These are phyloP conservation scores for Gymnoscelis rufifasciata DNA, from an alignment of 2,888 invertebrate species.

Conservation along the genomic window DNA sequence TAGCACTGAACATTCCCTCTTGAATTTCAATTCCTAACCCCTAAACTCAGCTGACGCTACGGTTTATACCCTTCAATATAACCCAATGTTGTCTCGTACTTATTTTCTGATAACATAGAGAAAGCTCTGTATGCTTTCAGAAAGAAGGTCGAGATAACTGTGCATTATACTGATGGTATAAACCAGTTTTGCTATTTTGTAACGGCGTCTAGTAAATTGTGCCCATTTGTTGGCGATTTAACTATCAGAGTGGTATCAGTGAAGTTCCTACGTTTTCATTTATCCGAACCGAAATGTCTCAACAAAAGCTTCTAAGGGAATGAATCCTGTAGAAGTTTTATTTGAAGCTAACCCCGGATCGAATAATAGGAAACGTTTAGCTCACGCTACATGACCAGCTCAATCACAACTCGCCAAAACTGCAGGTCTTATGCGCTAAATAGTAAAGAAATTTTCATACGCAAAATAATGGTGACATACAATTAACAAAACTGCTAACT, in stretches of 20 bases:
- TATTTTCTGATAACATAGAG: background rate
- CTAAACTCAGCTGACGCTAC: constrained; percentile 11
- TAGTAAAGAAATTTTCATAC: background rate
- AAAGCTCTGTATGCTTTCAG: too few relatives aligned
- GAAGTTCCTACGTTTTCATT: background rate
- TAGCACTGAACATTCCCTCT: constrained; percentile 41
- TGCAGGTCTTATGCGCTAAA: background rate
- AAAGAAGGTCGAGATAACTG: background rate
- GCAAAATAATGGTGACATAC: background rate
- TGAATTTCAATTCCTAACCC: constrained; percentile 21
- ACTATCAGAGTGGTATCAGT: constrained; percentile 1
- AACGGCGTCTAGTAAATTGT: background rate
- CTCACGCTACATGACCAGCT: background rate
- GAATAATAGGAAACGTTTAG: background rate
- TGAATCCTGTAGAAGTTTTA: background rate
- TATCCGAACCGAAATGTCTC: background rate
- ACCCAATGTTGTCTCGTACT: background rate
- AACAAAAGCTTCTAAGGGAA: background rate
- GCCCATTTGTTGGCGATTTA: background rate
- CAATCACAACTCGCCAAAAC: background rate
- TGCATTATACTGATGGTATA: background rate
- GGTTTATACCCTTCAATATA: background rate
- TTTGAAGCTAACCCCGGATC: background rate
- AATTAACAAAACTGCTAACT: background rate
- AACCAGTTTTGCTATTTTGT: background rate